phyloP scores from a whole-genome alignment of 1,140 invertebrate genomes.

The Scaptomyza montana region DNA sequence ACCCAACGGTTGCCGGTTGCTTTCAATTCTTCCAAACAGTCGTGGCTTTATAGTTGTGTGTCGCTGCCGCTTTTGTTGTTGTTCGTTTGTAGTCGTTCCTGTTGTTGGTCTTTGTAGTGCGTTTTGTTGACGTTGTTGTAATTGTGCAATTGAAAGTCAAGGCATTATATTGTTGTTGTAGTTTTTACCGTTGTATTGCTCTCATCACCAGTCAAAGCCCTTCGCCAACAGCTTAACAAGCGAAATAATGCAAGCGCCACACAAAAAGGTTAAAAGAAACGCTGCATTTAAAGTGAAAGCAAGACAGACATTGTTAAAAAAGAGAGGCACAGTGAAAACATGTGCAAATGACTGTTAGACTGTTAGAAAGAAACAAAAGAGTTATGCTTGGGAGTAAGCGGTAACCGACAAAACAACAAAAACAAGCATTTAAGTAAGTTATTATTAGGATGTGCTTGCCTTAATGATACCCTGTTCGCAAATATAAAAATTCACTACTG shows the following conservation, averaged over 20 bases:
- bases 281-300: not conserved
- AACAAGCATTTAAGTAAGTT: too few relatives aligned
- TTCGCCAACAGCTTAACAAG: slow-evolving; percentile 73
- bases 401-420: too few relatives aligned
- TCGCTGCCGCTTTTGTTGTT: slow-evolving; percentile 40
- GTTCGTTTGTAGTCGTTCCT: slow-evolving; percentile 47
- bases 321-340: too few relatives aligned
- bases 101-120: slow-evolving; percentile 3
- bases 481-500: too few relatives aligned
- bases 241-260: slow-evolving; percentile 64
- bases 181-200: slow-evolving; percentile 50
- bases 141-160: slow-evolving; percentile 78
- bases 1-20: slow-evolving; percentile 25
- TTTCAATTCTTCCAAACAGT: slow-evolving; percentile 28
- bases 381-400: too few relatives aligned
- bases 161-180: slow-evolving; percentile 58
- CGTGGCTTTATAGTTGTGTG: slow-evolving; percentile 67
- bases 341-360: too few relatives aligned
- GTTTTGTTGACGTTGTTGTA: slow-evolving; percentile 37
- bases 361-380: too few relatives aligned
- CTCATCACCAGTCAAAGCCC: slow-evolving; percentile 65
- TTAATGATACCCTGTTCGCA: too few relatives aligned
- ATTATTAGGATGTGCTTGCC: too few relatives aligned
- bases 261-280: slow-evolving; percentile 2
- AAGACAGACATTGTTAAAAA: not conserved